These are phyloP conservation scores for Conops quadrifasciatus DNA, from an alignment of 2,888 invertebrate species.

Conservation along the genomic window DNA sequence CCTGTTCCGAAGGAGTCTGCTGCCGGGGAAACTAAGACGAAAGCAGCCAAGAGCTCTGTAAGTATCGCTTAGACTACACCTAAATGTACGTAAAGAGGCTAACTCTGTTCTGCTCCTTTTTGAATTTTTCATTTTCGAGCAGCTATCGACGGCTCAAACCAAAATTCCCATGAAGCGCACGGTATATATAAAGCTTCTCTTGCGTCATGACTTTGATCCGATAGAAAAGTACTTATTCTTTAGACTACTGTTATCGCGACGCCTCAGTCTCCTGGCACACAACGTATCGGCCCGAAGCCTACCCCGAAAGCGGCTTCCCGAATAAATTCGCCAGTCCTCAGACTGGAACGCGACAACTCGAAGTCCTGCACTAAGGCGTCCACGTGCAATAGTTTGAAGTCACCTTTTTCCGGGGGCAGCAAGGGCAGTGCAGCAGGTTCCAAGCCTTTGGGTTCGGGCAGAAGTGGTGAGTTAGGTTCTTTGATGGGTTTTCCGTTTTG, in stretches of 20 bases:
- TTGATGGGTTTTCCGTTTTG: not conserved
- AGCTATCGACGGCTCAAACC: conserved; percentile 25
- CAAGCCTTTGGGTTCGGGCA: conserved; percentile 22
- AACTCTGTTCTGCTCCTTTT: not conserved
- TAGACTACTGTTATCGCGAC: conserved; percentile 23
- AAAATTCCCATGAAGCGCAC: conserved; percentile 41
- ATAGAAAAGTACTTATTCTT: not conserved
- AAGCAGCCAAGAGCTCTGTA: not conserved
- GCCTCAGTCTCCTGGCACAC: conserved; percentile 19
- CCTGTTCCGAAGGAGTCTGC: not conserved
- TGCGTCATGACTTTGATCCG: not conserved
- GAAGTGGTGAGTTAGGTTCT: conserved; percentile 33
- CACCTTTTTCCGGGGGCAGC: conserved; percentile 5
- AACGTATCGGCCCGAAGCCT: conserved; percentile 17
- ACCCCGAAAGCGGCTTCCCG: conserved; percentile 36
- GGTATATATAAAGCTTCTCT: conserved; percentile 29
- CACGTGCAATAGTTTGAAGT: conserved; percentile 24
- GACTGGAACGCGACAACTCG: conserved; percentile 31
- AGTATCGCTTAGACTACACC: not conserved
- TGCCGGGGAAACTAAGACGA: not conserved
- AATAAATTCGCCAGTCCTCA: conserved; percentile 37
- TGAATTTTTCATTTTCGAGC: not conserved
- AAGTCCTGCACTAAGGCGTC: conserved; percentile 34
- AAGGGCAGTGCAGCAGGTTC: not conserved
- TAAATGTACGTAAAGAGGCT: not conserved